Base-by-base conservation (phyloP, 1,140 invertebrate genomes). In the Heliconius himera region DNA sequence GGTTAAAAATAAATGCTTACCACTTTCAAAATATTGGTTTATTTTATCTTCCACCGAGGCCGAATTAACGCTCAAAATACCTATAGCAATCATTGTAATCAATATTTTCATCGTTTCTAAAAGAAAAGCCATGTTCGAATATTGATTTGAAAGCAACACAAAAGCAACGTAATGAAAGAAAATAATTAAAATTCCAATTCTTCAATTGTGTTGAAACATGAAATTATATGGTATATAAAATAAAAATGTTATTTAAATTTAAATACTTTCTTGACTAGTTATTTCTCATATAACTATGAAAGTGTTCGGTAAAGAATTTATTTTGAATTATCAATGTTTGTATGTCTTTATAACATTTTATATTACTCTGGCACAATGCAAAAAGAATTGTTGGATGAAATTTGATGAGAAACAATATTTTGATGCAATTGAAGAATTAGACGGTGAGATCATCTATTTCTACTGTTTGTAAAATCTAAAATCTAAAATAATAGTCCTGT, bases 331-430 rank as follows among this genome's bases (percentile, higher is more conserved):
- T 11, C 54, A 22, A 22, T 60, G n/a, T 11, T 60, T 29, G 26
- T 66, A 16, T 6, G 26, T 26, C 11, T 0, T 66, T 66, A 16
- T 66, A 29, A 26, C 13, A 26, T 13, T 29, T 16, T 29, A 66
- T 66, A 6, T 66, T 66, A 29, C 22, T 18, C 1, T 74, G 22
- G 33, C 46, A 33, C 38, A 74, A 41, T 74, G 76, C 33, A 74
- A 77, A 20, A 76, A 73, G 20, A n/a, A 83, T 18, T 91, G 89
- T 74, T 89, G 88, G 88, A 82, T 86, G 70, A 81, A 54, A 8
- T 70, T 89, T 22, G 81, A 89, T 36, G 82, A 82, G 0, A 79
- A 84, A 41, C 60, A 84, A 29, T 84, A 86, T 77, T 90, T 89
- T 46, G 41, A 85, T 33, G 66, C 70, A 26, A 81, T 89, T 80